Percentiles rank a stretch among this genome's conserved stretches.
Evolutionary conservation across 2,797 vertebrate genomes (phyloP).

Genomic region (Orientallactaga sibirica): DNA sequence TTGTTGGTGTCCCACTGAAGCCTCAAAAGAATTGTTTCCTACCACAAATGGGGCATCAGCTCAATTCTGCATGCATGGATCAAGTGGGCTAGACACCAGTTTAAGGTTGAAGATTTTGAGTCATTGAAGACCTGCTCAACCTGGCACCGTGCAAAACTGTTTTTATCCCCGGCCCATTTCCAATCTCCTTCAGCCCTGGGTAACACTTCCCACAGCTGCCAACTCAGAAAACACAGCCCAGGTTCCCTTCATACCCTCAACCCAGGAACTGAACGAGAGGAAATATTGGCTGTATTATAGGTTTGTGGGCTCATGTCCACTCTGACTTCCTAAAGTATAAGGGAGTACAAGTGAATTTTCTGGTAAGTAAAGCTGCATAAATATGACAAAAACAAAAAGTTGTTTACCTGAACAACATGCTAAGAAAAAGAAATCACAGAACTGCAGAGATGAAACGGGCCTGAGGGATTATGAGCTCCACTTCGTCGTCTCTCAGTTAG

Average conservation of each 20-base stretch:
- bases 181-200: not conserved
- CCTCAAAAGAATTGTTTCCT: not conserved
- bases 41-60: not conserved
- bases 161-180: not conserved
- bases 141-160: not conserved
- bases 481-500: not conserved
- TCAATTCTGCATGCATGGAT: not conserved
- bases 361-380: conserved; percentile 63
- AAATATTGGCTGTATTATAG: conserved; percentile 44
- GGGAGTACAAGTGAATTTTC: conserved; percentile 31
- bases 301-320: conserved; percentile 51
- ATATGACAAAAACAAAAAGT: conserved; percentile 67
- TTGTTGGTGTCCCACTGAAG: not conserved
- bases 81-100: not conserved
- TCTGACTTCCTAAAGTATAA: conserved; percentile 60
- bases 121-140: not conserved
- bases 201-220: not conserved
- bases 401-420: conserved; percentile 45
- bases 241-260: not conserved
- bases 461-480: not conserved
- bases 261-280: conserved; percentile 5
- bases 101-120: conserved; percentile 34
- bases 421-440: conserved; percentile 24
- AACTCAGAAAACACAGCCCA: not conserved
- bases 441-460: not conserved